Conservation (phyloP, 2,113 vertebrate genomes). For the Chitala chitala region DNA sequence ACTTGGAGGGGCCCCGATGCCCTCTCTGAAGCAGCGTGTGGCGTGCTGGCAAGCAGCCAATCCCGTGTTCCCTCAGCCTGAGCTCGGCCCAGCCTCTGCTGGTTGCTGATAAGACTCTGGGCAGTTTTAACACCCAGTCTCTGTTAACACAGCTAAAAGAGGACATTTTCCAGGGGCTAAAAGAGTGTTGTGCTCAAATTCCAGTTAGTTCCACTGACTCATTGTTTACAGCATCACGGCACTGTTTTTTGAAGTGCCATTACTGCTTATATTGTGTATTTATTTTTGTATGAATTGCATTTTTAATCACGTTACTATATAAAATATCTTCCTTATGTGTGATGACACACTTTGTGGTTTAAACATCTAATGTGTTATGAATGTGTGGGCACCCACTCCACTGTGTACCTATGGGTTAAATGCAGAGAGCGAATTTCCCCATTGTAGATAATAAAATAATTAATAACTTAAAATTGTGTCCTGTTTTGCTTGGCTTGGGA, state of each 20-base stretch:
- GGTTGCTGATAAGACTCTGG: slow-evolving; percentile 11
- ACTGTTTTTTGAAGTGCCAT: neutral
- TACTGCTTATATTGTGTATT: neutral
- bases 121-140: neutral
- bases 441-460: too few relatives aligned
- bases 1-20: neutral
- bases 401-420: too few relatives aligned
- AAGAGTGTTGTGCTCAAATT: neutral
- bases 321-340: too few relatives aligned
- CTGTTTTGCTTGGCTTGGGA: too few relatives aligned
- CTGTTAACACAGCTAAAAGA: neutral
- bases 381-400: too few relatives aligned
- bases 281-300: neutral
- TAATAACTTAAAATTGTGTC: too few relatives aligned
- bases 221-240: neutral
- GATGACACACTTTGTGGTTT: too few relatives aligned
- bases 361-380: too few relatives aligned
- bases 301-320: neutral
- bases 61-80: neutral
- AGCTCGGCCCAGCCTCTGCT: neutral
- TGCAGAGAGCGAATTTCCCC: too few relatives aligned
- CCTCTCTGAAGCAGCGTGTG: neutral
- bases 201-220: neutral
- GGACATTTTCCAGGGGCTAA: neutral
- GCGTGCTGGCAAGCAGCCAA: neutral